These are phyloP conservation scores for Bos indicus DNA, from an alignment of 2,113 vertebrate species.

Conservation along the genomic window DNA sequence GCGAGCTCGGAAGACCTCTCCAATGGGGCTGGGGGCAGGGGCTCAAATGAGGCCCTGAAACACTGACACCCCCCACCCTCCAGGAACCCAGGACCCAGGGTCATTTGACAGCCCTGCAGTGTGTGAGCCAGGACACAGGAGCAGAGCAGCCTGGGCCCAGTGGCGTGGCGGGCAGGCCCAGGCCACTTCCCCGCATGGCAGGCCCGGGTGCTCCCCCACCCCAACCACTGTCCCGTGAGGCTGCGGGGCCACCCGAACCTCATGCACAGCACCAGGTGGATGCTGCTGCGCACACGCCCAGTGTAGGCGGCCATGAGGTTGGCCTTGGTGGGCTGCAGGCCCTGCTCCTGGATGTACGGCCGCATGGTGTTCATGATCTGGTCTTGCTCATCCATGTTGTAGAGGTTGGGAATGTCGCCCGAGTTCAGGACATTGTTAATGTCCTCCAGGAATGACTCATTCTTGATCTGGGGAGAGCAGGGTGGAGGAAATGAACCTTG, in stretches of 20 bases:
- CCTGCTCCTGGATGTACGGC: slow-evolving; percentile 85
- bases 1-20: slow-evolving; percentile 90
- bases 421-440: slow-evolving; percentile 94
- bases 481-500: neutral
- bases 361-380: slow-evolving; percentile 88
- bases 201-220: neutral
- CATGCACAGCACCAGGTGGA: slow-evolving; percentile 94
- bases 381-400: slow-evolving; percentile 88
- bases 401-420: slow-evolving; percentile 91
- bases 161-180: neutral
- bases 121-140: neutral
- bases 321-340: slow-evolving; percentile 90
- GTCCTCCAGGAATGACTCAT: slow-evolving; percentile 93
- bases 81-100: neutral
- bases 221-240: neutral
- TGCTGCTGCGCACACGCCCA: slow-evolving; percentile 87
- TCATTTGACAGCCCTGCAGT: neutral
- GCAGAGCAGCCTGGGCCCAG: neutral
- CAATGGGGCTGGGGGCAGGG: slow-evolving; percentile 83
- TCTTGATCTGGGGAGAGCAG: slow-evolving; percentile 86
- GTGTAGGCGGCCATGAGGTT: slow-evolving; percentile 91
- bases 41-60: neutral
- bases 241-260: slow-evolving; percentile 77
- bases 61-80: neutral
- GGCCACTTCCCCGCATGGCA: neutral